phyloP scores from a whole-genome alignment of 1,140 invertebrate genomes.

The Drosophila dunni region DNA sequence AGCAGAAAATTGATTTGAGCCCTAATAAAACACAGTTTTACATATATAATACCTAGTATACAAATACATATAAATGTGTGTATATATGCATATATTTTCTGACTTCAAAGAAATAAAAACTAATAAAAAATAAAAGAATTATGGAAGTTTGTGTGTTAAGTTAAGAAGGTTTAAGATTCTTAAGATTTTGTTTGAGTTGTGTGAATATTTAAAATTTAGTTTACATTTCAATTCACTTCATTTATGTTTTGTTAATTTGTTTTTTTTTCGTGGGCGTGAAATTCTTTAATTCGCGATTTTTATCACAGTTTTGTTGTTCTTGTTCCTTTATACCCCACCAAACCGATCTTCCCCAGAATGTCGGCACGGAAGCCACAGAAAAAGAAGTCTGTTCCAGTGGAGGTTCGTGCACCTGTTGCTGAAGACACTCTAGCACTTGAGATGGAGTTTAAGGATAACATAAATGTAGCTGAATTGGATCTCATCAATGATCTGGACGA shows the following conservation, averaged over 20 bases:
- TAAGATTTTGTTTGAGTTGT: neutral
- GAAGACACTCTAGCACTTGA: neutral
- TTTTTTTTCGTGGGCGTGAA: constrained; percentile 3
- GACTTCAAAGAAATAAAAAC: constrained; percentile 61
- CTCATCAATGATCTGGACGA: constrained; percentile 45
- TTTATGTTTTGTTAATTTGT: constrained; percentile 16
- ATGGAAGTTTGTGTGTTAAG: too few relatives aligned
- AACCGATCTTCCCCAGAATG: neutral
- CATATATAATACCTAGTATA: constrained; percentile 48
- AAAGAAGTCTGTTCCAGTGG: neutral
- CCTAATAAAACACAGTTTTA: constrained; percentile 55
- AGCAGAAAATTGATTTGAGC: constrained; percentile 63
- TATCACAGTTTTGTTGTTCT: constrained; percentile 5
- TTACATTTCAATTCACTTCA: constrained; percentile 27
- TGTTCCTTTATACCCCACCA: neutral
- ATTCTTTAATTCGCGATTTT: constrained; percentile 24
- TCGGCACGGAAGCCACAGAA: neutral
- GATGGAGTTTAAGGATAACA: neutral
- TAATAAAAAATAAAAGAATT: constrained; percentile 27
- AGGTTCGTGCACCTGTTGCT: neutral
- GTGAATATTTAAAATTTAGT: constrained; percentile 17
- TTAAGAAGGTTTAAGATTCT: too few relatives aligned
- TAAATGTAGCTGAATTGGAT: constrained; percentile 52
- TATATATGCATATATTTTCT: constrained; percentile 64
- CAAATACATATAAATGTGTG: constrained; percentile 51